These are phyloP conservation scores for Drosophila imparisetae DNA, from an alignment of 2,888 invertebrate genomes.

Conservation along the genomic window DNA sequence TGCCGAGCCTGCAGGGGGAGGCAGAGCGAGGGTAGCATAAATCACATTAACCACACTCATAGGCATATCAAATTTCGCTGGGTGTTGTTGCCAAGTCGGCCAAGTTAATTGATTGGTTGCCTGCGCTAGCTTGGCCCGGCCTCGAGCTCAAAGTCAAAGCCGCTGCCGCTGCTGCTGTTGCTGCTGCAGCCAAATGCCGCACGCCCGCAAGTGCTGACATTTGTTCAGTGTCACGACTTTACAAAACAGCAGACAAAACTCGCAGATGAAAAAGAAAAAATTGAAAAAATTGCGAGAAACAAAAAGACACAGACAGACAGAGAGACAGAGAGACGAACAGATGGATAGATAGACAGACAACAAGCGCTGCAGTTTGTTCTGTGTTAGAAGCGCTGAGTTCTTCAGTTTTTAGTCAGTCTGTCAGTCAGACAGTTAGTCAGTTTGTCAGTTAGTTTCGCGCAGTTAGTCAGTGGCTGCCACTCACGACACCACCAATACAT, in stretches of 20 bases:
- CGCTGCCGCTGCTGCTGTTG: constrained; percentile 29
- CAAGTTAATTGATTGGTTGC: constrained; percentile 75
- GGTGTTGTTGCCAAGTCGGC: constrained; percentile 58
- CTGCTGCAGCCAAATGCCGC: constrained; percentile 35
- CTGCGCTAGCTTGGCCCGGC: constrained; percentile 36
- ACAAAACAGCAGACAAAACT: constrained; percentile 55
- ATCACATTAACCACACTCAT: constrained; percentile 72
- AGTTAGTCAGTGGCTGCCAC: constrained; percentile 54
- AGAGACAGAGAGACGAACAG: constrained; percentile 4
- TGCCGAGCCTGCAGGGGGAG: constrained; percentile 22
- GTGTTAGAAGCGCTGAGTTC: constrained; percentile 42
- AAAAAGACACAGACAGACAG: constrained; percentile 10
- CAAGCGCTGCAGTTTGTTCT: constrained; percentile 56
- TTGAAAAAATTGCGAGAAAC: neutral
- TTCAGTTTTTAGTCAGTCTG: constrained; percentile 27
- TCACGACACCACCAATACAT: constrained; percentile 59
- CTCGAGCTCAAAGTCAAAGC: constrained; percentile 71
- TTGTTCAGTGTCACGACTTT: constrained; percentile 79
- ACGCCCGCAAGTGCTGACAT: constrained; percentile 79
- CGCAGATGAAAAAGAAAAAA: constrained; percentile 15
- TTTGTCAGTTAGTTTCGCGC: constrained; percentile 40
- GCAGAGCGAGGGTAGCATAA: constrained; percentile 38
- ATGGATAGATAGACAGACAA: constrained; percentile 32
- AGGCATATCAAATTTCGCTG: constrained; percentile 74
- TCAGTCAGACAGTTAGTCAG: constrained; percentile 37